These are phyloP conservation scores for Megaustenia siamemsis DNA, from an alignment of 2,888 invertebrate species.

Conservation along the genomic window DNA sequence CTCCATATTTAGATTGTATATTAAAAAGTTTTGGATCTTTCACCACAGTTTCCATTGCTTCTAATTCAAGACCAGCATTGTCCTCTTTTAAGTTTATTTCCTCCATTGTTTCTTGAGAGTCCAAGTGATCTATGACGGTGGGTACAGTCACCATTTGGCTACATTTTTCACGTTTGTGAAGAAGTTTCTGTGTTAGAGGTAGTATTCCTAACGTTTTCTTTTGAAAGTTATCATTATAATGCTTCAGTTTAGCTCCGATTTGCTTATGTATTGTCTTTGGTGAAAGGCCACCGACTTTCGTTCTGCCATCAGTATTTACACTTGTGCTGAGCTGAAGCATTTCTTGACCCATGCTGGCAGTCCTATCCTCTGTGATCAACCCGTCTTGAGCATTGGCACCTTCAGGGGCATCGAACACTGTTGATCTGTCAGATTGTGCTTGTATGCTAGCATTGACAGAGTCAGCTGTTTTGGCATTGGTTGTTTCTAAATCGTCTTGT, in stretches of 20 bases:
- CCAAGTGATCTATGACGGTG: not conserved
- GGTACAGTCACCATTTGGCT: too few species aligned
- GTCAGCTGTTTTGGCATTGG: not conserved
- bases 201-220: not conserved
- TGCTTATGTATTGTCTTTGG: not conserved
- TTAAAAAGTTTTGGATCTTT: too few species aligned
- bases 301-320: not conserved
- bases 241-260: not conserved
- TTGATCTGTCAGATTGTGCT: not conserved
- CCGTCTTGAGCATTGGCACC: not conserved
- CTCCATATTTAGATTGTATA: not conserved
- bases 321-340: not conserved
- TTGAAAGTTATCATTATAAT: not conserved
- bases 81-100: slow-evolving; percentile 28
- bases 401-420: not conserved
- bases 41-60: not conserved
- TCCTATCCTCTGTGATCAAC: not conserved
- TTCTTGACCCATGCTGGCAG: not conserved
- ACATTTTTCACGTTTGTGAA: not conserved
- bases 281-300: not conserved
- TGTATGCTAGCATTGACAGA: too few species aligned
- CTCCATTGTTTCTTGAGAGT: not conserved
- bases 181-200: not conserved
- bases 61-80: not conserved
- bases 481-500: not conserved